These are phyloP conservation scores for Leptoclinus maculatus DNA, from an alignment of 2,797 vertebrate genomes.

Conservation along the genomic window DNA sequence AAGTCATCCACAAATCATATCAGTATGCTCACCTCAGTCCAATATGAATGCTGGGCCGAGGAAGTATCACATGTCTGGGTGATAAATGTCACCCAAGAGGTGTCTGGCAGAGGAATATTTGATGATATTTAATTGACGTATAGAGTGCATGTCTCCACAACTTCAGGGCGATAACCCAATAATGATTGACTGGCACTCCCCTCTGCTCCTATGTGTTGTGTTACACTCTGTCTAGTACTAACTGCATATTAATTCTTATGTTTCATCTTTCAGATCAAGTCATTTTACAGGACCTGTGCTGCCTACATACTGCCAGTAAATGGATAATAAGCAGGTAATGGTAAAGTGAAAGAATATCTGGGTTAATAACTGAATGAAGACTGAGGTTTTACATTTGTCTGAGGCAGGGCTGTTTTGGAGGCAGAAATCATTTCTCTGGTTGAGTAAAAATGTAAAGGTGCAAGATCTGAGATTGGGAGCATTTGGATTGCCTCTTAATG, in stretches of 20 bases:
- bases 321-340: slow-evolving; percentile 10
- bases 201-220: slow-evolving; percentile 63
- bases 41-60: slow-evolving; percentile 20
- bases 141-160: slow-evolving; percentile 66
- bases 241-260: slow-evolving; percentile 69
- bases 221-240: slow-evolving; percentile 76
- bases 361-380: slow-evolving; percentile 4
- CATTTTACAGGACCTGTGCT: slow-evolving; percentile 37
- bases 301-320: slow-evolving; percentile 44
- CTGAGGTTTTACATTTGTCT: slow-evolving; percentile 9
- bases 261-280: slow-evolving; percentile 63
- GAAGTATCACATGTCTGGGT: slow-evolving; percentile 52
- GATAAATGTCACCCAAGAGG: slow-evolving; percentile 52
- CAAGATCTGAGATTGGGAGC: too few species aligned
- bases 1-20: neutral
- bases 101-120: slow-evolving; percentile 52
- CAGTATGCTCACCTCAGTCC: neutral
- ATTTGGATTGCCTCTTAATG: too few species aligned
- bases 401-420: neutral
- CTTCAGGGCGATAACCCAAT: slow-evolving; percentile 54
- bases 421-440: neutral
- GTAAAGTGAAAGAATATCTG: slow-evolving; percentile 21
- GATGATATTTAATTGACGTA: slow-evolving; percentile 61
- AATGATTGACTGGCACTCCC: slow-evolving; percentile 49
- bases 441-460: neutral